Conservation (phyloP, 1,140 invertebrate species). For the Nylanderia fulva region DNA sequence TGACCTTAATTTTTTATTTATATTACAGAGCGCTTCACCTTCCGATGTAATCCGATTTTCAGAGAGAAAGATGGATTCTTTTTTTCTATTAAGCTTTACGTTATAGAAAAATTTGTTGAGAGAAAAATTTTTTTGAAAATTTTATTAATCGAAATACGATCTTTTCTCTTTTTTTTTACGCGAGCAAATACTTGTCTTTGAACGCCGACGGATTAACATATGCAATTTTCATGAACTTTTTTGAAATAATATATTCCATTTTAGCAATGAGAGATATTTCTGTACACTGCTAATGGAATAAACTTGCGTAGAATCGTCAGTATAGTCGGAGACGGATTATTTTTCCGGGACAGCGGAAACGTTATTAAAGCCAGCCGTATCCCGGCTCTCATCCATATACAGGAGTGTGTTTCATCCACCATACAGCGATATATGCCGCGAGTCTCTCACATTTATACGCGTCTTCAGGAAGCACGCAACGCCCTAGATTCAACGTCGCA, state of each 20-base stretch:
- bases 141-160: background rate
- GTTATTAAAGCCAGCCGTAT: slow-evolving; percentile 48
- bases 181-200: background rate
- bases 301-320: slow-evolving; percentile 16
- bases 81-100: background rate
- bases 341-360: slow-evolving; percentile 38
- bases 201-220: background rate
- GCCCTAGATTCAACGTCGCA: background rate
- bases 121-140: background rate
- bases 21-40: background rate
- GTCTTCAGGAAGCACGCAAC: slow-evolving; percentile 23
- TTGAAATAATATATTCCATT: background rate
- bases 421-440: slow-evolving; percentile 22
- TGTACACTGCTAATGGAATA: slow-evolving; percentile 22
- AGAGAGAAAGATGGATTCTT: background rate
- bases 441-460: slow-evolving; percentile 38
- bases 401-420: background rate
- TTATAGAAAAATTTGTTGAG: background rate
- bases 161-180: background rate
- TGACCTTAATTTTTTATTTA: slow-evolving; percentile 12
- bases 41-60: background rate
- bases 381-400: slow-evolving; percentile 6
- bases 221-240: background rate
- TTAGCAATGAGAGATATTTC: background rate
- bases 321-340: slow-evolving; percentile 42